Percentiles rank a stretch among this genome's conserved stretches.
Conservation (phyloP, 2,797 vertebrate species). For the Enteromius argenteus region DNA sequence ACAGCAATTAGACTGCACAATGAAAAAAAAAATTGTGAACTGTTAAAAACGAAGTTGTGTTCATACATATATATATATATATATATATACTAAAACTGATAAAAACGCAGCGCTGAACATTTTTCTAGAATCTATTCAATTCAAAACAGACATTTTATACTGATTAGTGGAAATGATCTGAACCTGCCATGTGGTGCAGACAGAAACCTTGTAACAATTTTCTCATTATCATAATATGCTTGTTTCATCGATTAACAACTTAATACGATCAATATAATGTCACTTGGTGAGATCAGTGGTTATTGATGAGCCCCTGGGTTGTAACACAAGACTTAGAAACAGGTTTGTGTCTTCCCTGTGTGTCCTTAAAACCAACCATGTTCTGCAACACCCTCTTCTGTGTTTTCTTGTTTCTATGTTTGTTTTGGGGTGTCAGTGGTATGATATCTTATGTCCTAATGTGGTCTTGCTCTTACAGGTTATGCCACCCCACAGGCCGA, state of each 20-base stretch:
- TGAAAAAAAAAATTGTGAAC: no score
- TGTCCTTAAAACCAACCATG: neutral
- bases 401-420: neutral
- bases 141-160: neutral
- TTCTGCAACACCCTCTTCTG: neutral
- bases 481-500: constrained; percentile 82
- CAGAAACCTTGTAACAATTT: neutral
- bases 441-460: neutral
- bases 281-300: neutral
- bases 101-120: neutral
- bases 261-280: neutral
- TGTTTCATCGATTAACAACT: constrained; percentile 1
- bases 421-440: neutral
- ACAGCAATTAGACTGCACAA: no score
- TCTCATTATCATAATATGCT: neutral
- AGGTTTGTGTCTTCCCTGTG: neutral
- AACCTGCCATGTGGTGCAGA: neutral
- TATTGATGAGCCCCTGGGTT: neutral
- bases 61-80: no score
- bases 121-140: neutral
- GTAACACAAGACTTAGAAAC: neutral
- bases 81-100: neutral
- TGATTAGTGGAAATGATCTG: neutral
- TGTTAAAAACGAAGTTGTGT: no score
- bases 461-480: constrained; percentile 69